Evolutionary conservation across 2,797 vertebrate species (phyloP), one percentile per base, ranked within the genome.

Genomic region (Sphenodon punctatus): DNA sequence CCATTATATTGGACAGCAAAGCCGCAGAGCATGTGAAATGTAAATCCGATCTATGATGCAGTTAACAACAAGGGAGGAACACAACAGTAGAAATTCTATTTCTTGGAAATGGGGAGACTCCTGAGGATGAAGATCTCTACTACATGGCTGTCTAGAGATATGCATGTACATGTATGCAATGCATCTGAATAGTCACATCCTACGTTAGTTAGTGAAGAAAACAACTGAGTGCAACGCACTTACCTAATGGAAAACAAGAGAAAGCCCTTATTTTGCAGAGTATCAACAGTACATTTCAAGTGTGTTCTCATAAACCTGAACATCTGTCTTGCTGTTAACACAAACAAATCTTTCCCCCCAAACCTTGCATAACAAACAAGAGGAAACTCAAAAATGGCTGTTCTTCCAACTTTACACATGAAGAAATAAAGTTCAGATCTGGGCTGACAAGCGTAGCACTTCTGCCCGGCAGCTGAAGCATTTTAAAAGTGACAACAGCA

Each of bases 401-500:
- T 90, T 82, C 66, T 79, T 80, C 48, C 43, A 82, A 82, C 70
- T 80, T 85, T 75, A 48, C 53, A 69, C 61, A 70, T 81, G n/a
- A 67, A 88, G 4, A 19, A 72, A 61, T 63, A 85, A 87, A 88
- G 91, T 78, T 83, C 76, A 85, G 67, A 85, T 88, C 69, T 76
- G 88, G 80, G 32, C 68, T 82, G 90, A 85, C 77, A 91, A 78
- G 78, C 85, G 81, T 36, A 71, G 76, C 75, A 84, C 82, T 78
- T n/a, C 59, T 55, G 77, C 80, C 67, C 0, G 63, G 69, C 43
- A 41, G 60, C n/a, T 59, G 55, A 22, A 69, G 2, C 45, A 41
- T n/a, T 55, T 71, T 20, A 46, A 39, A 63, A 67, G 84, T 67
- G 60, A 34, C 64, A 91, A 75, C 63, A 89, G 85, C 67, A 88